Base-by-base conservation (phyloP, 1,140 invertebrate species). In the Drosophila parabipectinata region DNA sequence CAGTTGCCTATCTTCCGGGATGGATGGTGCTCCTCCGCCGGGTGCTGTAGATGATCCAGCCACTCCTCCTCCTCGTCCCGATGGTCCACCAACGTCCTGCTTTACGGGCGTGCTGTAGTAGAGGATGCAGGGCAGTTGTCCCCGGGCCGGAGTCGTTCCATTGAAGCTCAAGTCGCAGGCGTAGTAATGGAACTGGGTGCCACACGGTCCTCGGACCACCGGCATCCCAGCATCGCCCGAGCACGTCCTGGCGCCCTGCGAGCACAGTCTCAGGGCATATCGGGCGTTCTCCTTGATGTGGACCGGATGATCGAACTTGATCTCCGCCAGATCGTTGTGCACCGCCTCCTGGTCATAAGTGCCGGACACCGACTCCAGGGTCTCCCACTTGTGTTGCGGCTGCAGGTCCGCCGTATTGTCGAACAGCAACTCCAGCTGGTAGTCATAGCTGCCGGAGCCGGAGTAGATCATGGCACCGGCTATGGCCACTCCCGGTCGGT, bases 101-200 rank as follows among this genome's bases (percentile, higher is more conserved):
- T 91, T 92, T 1, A 90, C 91, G 59, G 93, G 92, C 34, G 93
- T 93, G 77, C 90, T 91, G 85, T 97, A 98, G 92, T 99, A 99
- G 5, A 99, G 93, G 56, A 99, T 95, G 79, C 97, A 96, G 0
- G 98, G 98, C 77, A 99, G 95, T 93, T 99, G 98, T 44, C 98
- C 98, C 39, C 98, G 93, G 0, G 96, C 96, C 76, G 98, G 95
- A 3, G 98, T 98, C 0, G 98, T 98, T 59, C 98, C 98, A 92
- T 99, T 99, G 81, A 97, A 97, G 92, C 98, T 98, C 18, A 99
- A 93, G 9, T 97, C 96, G 92, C 98, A 98, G 9, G 97, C 96
- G 26, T 95, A 95, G 90, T 98, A 99, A n/a, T 95, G 95, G 92
- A 99, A 99, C 1, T 94, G 96, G 4, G 97, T 97, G 45, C 97